Conservation (phyloP, 1,140 invertebrate species). For the Helicorthomorpha holstii region DNA sequence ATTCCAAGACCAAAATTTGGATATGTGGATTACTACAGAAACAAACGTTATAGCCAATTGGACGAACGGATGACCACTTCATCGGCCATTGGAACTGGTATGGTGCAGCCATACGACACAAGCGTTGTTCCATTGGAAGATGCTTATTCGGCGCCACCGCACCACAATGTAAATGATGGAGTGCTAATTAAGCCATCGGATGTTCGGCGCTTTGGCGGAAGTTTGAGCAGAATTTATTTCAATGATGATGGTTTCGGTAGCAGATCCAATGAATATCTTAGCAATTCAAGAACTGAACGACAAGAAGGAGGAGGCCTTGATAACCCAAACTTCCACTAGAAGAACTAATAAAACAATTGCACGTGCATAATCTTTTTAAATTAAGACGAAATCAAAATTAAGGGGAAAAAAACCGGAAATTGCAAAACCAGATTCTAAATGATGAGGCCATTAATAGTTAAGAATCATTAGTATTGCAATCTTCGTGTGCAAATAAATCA, state of each 20-base stretch:
- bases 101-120: constrained; percentile 13
- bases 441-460: too few relatives aligned
- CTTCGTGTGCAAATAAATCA: too few relatives aligned
- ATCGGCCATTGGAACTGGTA: constrained; percentile 5
- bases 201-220: neutral
- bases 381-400: too few relatives aligned
- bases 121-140: constrained; percentile 14
- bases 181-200: neutral
- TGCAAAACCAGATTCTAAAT: too few relatives aligned
- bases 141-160: neutral
- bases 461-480: too few relatives aligned
- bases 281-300: neutral
- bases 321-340: neutral
- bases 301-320: neutral
- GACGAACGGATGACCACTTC: constrained; percentile 8
- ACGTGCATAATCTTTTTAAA: too few relatives aligned
- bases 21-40: constrained; percentile 12
- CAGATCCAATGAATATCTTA: neutral
- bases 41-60: constrained; percentile 8
- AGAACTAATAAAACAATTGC: too few relatives aligned
- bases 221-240: neutral
- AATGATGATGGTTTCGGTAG: neutral
- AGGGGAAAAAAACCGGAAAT: too few relatives aligned
- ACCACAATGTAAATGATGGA: neutral
- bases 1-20: constrained; percentile 12